These are phyloP conservation scores for Babyrousa celebensis DNA, from an alignment of 2,797 vertebrate species.

Conservation along the genomic window DNA sequence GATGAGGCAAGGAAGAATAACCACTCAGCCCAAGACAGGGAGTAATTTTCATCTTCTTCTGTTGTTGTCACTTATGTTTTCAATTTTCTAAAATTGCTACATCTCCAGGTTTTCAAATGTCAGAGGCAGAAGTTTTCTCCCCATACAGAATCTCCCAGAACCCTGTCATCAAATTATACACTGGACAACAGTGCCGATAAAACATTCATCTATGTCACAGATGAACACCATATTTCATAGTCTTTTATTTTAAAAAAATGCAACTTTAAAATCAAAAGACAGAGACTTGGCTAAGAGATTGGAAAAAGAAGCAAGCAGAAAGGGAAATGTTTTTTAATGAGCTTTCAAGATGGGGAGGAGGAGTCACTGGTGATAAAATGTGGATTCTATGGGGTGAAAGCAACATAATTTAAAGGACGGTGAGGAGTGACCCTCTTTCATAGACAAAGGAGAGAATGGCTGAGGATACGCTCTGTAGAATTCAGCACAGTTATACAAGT, in stretches of 20 bases:
- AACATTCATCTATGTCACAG: slow-evolving; percentile 20
- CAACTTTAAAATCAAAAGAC: slow-evolving; percentile 45
- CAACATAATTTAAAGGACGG: not conserved
- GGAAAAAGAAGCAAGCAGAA: slow-evolving; percentile 40
- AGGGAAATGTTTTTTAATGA: slow-evolving; percentile 34
- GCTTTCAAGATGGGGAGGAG: slow-evolving; percentile 34
- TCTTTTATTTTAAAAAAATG: not conserved
- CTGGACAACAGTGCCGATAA: not conserved
- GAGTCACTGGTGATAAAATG: not conserved
- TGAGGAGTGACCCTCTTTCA: too few relatives aligned
- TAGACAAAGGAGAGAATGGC: rapidly evolving
- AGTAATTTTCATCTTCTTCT: slow-evolving; percentile 14
- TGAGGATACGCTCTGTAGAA: not conserved
- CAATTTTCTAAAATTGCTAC: slow-evolving; percentile 59
- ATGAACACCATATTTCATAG: not conserved
- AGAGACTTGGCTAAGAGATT: slow-evolving; percentile 26
- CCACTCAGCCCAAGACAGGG: not conserved
- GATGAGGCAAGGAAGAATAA: not conserved
- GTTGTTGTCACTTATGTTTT: slow-evolving; percentile 45
- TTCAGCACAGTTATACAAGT: not conserved
- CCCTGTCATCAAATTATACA: slow-evolving; percentile 43
- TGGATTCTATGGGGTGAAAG: not conserved
- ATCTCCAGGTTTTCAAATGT: slow-evolving; percentile 63
- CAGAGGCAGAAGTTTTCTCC: slow-evolving; percentile 30
- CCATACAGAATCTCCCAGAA: slow-evolving; percentile 39